phyloP scores from a whole-genome alignment of 2,888 invertebrate species.

The Tridacna crocea region DNA sequence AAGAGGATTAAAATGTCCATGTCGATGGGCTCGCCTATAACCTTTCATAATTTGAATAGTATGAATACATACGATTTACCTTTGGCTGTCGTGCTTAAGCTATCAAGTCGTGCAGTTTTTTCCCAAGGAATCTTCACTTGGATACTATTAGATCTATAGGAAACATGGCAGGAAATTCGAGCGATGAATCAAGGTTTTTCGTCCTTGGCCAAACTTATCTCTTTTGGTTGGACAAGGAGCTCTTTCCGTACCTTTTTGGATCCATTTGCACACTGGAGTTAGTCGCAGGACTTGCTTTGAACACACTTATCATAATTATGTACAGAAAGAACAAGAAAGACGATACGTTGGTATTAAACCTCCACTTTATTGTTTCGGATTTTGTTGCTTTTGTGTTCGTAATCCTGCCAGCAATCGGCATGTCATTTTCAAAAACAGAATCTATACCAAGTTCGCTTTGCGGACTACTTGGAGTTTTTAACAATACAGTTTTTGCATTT shows the following conservation, averaged over 20 bases:
- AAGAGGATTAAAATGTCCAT: no score
- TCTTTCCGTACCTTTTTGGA: constrained; percentile 3
- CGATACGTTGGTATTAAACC: neutral
- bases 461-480: neutral
- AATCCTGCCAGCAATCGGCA: neutral
- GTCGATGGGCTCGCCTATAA: no score
- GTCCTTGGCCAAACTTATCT: constrained; percentile 8
- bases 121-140: no score
- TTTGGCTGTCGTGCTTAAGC: no score
- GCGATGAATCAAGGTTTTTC: constrained; percentile 29
- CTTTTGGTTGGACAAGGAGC: constrained; percentile 1
- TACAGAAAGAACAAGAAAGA: constrained; percentile 1
- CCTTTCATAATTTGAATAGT: no score
- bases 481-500: constrained; percentile 1
- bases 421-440: neutral
- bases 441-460: neutral
- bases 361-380: neutral
- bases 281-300: neutral
- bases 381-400: neutral
- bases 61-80: no score
- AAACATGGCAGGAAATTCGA: constrained; percentile 49
- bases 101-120: no score
- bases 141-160: no score
- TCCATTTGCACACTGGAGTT: neutral
- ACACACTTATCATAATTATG: neutral